Conservation (phyloP, 2,797 vertebrate genomes). For the Gymnocypris eckloni region DNA sequence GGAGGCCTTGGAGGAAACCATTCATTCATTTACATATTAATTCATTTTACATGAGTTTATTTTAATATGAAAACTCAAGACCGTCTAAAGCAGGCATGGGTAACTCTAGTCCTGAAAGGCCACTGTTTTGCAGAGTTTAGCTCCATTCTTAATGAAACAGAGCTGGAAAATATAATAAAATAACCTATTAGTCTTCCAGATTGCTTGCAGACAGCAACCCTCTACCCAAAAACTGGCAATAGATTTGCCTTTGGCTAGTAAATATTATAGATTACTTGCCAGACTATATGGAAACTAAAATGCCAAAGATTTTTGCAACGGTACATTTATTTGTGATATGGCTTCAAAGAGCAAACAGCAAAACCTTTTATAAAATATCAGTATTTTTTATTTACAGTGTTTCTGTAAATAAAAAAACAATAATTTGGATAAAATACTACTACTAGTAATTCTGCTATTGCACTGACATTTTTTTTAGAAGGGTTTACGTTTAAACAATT, state of each 20-base stretch:
- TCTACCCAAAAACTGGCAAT: not conserved
- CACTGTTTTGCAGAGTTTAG: not conserved
- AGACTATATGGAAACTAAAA: not conserved
- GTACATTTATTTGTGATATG: not conserved
- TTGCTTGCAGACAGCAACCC: not conserved
- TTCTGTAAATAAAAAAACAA: too few relatives aligned
- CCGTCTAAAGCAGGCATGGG: conserved; percentile 26
- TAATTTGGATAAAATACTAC: too few relatives aligned
- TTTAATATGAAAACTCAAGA: conserved; percentile 55
- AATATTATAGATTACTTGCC: not conserved
- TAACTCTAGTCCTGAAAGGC: not conserved
- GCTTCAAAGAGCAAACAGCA: not conserved
- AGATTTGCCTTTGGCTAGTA: not conserved
- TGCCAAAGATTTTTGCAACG: not conserved
- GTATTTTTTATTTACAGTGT: not conserved
- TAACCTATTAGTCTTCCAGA: not conserved
- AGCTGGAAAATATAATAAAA: not conserved
- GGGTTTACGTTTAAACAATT: too few relatives aligned
- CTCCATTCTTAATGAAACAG: not conserved
- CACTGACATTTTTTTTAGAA: too few relatives aligned
- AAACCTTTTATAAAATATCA: not conserved
- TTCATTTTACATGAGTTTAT: conserved; percentile 55
- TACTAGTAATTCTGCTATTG: too few relatives aligned
- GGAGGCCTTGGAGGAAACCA: conserved; percentile 57
- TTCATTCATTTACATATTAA: conserved; percentile 62